Percentiles rank a stretch among this genome's conserved stretches.
Conservation (phyloP, 2,888 invertebrate species). For the Eledone cirrhosa region DNA sequence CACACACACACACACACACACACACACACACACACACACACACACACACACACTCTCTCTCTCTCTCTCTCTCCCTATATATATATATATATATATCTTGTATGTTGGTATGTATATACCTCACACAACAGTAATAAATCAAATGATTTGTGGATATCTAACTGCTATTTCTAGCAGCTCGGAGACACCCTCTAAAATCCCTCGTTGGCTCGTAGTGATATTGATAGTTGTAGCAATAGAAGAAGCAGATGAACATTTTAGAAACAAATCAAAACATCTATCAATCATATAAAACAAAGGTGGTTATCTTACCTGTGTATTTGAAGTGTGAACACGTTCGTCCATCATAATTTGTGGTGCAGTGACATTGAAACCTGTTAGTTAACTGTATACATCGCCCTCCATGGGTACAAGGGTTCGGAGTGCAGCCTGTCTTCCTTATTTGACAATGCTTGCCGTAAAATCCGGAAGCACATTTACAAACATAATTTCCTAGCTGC, state of each 20-base stretch:
- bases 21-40: no score
- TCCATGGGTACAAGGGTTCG: constrained; percentile 7
- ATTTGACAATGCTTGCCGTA: neutral
- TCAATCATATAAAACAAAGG: neutral
- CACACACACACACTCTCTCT: no score
- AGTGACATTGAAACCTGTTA: neutral
- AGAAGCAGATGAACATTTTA: neutral
- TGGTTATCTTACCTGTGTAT: neutral
- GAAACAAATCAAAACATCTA: neutral
- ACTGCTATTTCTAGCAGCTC: no score
- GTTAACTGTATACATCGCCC: constrained; percentile 11
- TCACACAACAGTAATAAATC: no score
- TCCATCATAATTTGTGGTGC: neutral
- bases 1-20: no score
- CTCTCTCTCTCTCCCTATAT: no score
- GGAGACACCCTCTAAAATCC: neutral
- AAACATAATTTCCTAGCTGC: constrained; percentile 4
- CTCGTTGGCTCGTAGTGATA: neutral
- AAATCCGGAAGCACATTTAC: neutral
- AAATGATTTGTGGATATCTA: no score
- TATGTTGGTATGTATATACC: no score
- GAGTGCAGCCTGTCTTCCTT: neutral
- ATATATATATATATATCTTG: no score
- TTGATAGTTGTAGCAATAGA: no score
- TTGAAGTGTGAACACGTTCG: neutral